Evolutionary conservation across 2,797 vertebrate genomes (phyloP).

Genomic region (Galago senegalensis): DNA sequence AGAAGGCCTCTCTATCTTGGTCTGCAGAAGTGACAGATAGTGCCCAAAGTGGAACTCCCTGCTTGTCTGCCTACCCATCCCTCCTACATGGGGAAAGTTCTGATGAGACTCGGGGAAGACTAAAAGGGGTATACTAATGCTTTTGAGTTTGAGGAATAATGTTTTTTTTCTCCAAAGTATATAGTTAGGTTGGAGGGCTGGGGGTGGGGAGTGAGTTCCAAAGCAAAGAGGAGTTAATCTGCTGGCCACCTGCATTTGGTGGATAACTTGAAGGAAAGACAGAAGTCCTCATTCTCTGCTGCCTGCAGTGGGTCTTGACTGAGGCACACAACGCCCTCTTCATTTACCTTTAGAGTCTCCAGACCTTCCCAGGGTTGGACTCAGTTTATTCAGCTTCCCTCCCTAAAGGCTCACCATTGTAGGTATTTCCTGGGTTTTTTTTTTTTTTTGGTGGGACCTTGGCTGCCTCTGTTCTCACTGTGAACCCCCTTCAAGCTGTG

Average conservation of each 20-base stretch:
- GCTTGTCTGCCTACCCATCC: fast-evolving
- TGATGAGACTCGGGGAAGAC: not conserved
- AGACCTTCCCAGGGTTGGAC: not conserved
- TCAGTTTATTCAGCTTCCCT: not conserved
- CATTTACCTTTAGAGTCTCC: not conserved
- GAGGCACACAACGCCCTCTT: constrained; percentile 13
- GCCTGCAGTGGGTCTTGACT: constrained; percentile 56
- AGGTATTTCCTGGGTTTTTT: not conserved
- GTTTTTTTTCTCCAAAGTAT: not conserved
- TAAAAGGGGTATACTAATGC: not conserved
- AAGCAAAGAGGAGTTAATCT: not conserved
- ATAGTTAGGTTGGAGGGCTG: not conserved
- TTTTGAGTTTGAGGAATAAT: not conserved
- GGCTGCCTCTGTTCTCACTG: not conserved
- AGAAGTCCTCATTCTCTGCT: constrained; percentile 19
- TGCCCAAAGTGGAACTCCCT: not conserved
- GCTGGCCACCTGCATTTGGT: not conserved
- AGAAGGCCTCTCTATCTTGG: not conserved
- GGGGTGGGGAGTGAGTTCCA: not conserved
- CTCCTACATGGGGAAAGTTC: not conserved
- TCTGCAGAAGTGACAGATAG: not conserved
- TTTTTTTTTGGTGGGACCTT: not conserved
- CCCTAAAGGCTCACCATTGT: not conserved
- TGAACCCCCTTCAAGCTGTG: not conserved
- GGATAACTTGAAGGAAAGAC: not conserved